Evolutionary conservation across 64 coral and sea anemone genomes (phyloP), one percentile per base, ranked within the genome.

Genomic region (Stylophora pistillata): DNA sequence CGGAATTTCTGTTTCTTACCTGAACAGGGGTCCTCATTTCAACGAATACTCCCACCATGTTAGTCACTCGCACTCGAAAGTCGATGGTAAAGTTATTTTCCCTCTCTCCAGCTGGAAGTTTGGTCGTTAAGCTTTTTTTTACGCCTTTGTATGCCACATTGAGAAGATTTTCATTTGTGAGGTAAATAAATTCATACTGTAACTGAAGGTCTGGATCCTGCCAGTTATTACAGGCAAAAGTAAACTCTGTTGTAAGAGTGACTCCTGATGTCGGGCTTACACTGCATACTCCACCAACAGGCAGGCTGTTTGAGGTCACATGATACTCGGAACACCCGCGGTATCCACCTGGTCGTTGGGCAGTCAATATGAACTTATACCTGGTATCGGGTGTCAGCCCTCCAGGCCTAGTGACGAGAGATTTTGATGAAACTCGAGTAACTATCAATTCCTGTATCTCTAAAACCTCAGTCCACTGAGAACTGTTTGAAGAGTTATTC

Each of bases 241-340:
- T 47, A 52, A 80, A 89, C 47, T 78, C 28, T 58, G 88, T 89
- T 56, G 23, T n/a, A 55, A 89, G 66, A 59, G 88, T 77, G 54
- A 55, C 53, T 1, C 88, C 88, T 15, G 53, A 57, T 30, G n/a
- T 11, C 5, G 53, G 76, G 26, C 55, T 56, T 3, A 78, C 76
- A 13, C 2, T 29, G 13, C 76, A 78, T 5, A 4, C 29, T 57
- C 76, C 76, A 15, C 76, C 76, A 11, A 9, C 47, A 23, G 76
- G 76, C 1, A 53, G 55, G 13, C 23, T 78, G 55, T 78, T 78
- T 20, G n/a, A 27, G 10, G 47, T 58, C 0, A 57, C 76, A 10
- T 78, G n/a, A 20, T 78, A 78, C 76, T 78, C 76, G 55, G 76
- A 78, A 78, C 58, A 78, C 5, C 76, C 76, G 13, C 53, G 76